These are phyloP conservation scores for Listronotus bonariensis DNA, from an alignment of 1,140 invertebrate species.

Conservation along the genomic window DNA sequence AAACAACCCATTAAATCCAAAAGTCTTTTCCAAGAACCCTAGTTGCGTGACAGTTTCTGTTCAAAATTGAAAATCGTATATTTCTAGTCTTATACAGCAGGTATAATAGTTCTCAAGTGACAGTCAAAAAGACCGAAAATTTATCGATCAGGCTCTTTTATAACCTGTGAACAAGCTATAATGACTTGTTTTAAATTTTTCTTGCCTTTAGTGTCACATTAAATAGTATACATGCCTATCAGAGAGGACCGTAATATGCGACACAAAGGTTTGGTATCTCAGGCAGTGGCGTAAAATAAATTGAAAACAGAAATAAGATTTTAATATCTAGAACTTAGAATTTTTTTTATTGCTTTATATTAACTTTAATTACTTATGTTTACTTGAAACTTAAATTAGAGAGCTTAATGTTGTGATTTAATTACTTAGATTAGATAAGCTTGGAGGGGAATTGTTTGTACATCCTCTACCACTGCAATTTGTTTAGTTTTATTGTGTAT, in stretches of 20 bases:
- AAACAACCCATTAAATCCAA: constrained; percentile 24
- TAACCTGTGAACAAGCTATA: constrained; percentile 37
- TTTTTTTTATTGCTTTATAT: no score
- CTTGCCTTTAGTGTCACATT: constrained; percentile 34
- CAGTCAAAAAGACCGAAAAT: constrained; percentile 22
- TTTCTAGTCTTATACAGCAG: constrained; percentile 23
- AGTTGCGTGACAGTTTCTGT: constrained; percentile 31
- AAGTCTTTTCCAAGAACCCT: constrained; percentile 21
- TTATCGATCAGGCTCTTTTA: constrained; percentile 32
- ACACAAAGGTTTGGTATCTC: not conserved
- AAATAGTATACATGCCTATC: constrained; percentile 34
- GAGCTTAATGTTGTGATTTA: no score
- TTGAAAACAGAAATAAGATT: no score
- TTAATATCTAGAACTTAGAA: no score
- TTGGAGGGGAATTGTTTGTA: no score
- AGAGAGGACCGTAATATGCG: not conserved
- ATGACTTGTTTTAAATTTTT: constrained; percentile 38
- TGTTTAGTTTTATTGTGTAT: no score
- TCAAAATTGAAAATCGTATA: constrained; percentile 35
- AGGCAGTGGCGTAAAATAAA: not conserved
- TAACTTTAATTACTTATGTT: no score
- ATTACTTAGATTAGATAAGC: no score
- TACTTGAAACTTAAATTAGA: no score
- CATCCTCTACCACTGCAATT: no score
- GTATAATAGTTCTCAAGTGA: constrained; percentile 30